Percentiles rank a stretch among this genome's conserved stretches.
Evolutionary conservation across 2,797 vertebrate genomes (phyloP).

Genomic region (Allobates femoralis): DNA sequence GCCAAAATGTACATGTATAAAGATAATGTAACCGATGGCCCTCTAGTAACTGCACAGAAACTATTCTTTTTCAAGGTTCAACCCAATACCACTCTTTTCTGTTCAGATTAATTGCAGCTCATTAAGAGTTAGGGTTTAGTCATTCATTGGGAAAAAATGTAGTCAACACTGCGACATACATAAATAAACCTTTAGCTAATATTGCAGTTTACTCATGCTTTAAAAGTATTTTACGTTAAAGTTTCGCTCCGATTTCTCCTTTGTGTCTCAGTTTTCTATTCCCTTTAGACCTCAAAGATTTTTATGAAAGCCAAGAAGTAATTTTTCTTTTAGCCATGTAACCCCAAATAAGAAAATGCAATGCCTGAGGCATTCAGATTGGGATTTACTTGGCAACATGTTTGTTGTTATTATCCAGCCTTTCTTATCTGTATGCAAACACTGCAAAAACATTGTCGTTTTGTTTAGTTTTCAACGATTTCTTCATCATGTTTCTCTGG

Average conservation of each 20-base stretch:
- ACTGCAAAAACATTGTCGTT: conserved; percentile 53
- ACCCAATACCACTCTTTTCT: too few species aligned
- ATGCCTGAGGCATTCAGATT: conserved; percentile 28
- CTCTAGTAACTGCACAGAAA: too few species aligned
- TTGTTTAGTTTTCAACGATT: conserved; percentile 59
- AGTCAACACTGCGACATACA: background rate
- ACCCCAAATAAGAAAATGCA: conserved; percentile 39
- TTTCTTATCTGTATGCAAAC: conserved; percentile 55
- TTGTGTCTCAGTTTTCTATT: background rate
- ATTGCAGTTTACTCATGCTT: background rate
- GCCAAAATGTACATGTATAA: too few species aligned
- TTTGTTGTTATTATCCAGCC: conserved; percentile 40
- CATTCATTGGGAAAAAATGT: too few species aligned
- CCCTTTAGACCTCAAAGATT: background rate
- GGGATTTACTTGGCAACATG: conserved; percentile 43
- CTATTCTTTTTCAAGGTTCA: too few species aligned
- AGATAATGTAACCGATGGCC: too few species aligned
- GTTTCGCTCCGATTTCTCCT: background rate
- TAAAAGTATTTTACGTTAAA: background rate
- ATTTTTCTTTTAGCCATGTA: conserved; percentile 15
- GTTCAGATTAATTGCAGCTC: too few species aligned
- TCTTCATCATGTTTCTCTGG: conserved; percentile 58
- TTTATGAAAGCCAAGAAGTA: conserved; percentile 30
- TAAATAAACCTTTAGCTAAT: background rate
- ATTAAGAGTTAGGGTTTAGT: too few species aligned